These are phyloP conservation scores for Anas platyrhynchos DNA, from an alignment of 2,113 vertebrate species.

Conservation along the genomic window DNA sequence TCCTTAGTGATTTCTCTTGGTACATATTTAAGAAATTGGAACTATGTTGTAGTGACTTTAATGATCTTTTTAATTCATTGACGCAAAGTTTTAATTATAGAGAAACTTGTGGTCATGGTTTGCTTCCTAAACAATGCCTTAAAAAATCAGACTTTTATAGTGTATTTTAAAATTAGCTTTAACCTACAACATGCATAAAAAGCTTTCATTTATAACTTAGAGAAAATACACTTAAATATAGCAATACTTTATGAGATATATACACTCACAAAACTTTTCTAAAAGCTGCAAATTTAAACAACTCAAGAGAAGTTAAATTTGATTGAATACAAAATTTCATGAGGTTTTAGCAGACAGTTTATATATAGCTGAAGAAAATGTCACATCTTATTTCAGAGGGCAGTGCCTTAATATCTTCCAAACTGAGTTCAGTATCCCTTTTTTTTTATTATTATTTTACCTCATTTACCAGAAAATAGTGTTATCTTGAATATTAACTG, in stretches of 20 bases:
- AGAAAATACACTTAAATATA: not conserved
- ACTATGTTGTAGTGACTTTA: not conserved
- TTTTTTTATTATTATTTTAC: not conserved
- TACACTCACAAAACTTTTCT: not conserved
- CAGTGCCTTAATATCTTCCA: not conserved
- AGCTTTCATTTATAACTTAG: not conserved
- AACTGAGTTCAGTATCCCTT: not conserved
- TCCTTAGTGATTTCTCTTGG: not conserved
- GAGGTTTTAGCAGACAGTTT: not conserved
- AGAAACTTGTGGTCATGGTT: not conserved
- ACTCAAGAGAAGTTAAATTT: not conserved
- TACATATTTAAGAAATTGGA: not conserved
- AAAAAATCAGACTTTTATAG: not conserved
- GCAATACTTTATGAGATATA: not conserved
- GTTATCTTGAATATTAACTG: not conserved
- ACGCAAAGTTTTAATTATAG: not conserved
- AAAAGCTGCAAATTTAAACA: not conserved
- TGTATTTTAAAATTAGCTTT: not conserved
- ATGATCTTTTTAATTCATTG: not conserved
- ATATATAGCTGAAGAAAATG: not conserved
- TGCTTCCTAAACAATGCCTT: not conserved
- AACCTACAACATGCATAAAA: not conserved
- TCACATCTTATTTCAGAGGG: not conserved
- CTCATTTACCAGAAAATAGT: not conserved
- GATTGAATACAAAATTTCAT: not conserved